Evolutionary conservation across 1,140 invertebrate species (phyloP).

Genomic region (Drosophila ambigua): DNA sequence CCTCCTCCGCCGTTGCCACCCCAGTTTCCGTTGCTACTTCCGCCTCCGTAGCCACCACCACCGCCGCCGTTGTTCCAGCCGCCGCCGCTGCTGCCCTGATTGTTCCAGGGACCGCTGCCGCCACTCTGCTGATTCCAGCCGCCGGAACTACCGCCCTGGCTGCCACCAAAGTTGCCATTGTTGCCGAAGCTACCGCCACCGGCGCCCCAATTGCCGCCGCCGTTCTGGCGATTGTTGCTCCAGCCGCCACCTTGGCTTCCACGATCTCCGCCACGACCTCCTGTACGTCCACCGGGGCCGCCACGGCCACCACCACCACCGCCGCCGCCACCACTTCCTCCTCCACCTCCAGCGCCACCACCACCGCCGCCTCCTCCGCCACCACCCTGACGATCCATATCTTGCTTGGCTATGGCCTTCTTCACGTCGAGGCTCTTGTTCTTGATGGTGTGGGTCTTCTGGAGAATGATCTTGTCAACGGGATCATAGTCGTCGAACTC

Average conservation of each 20-base stretch:
- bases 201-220: constrained; percentile 84
- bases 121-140: constrained; percentile 73
- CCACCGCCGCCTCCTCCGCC: constrained; percentile 64
- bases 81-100: constrained; percentile 57
- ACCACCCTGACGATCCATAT: constrained; percentile 86
- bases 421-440: constrained; percentile 92
- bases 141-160: constrained; percentile 52
- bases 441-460: constrained; percentile 89
- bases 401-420: constrained; percentile 90
- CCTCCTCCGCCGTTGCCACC: constrained; percentile 85
- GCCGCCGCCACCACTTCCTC: constrained; percentile 41
- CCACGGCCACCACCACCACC: constrained; percentile 54
- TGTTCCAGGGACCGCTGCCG: constrained; percentile 67
- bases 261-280: constrained; percentile 65
- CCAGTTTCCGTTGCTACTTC: constrained; percentile 47
- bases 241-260: constrained; percentile 71
- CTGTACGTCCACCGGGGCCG: constrained; percentile 23
- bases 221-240: constrained; percentile 78
- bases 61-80: constrained; percentile 84
- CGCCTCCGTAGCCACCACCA: constrained; percentile 56
- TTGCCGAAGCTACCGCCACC: constrained; percentile 84
- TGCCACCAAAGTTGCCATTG: constrained; percentile 66
- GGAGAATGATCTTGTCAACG: constrained; percentile 96
- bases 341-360: constrained; percentile 38
- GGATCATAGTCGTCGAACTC: constrained; percentile 98